Evolutionary conservation across 2,888 invertebrate species (phyloP).

Genomic region (Drosophila pegasa): DNA sequence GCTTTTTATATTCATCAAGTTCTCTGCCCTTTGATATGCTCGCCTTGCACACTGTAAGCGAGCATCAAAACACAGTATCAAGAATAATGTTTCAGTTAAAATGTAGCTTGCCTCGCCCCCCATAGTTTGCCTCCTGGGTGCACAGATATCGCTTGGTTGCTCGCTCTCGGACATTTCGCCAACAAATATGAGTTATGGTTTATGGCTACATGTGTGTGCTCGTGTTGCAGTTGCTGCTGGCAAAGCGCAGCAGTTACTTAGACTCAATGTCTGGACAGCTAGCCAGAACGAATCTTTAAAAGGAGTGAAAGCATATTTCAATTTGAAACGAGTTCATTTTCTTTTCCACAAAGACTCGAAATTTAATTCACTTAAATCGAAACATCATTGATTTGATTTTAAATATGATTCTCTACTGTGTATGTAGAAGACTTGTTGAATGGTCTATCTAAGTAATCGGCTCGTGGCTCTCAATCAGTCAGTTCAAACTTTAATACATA

Average conservation of each 20-base stretch:
- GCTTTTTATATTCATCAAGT: background rate
- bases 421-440: background rate
- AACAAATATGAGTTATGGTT: constrained; percentile 45
- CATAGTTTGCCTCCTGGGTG: constrained; percentile 50
- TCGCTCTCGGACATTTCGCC: constrained; percentile 22
- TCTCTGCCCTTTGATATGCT: background rate
- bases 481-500: too few relatives aligned
- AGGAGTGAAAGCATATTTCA: constrained; percentile 3
- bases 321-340: background rate
- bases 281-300: constrained; percentile 16
- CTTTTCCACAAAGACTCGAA: background rate
- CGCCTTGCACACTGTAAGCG: background rate
- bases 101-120: constrained; percentile 38
- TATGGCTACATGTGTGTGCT: background rate
- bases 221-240: constrained; percentile 22
- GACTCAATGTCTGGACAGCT: constrained; percentile 12
- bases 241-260: constrained; percentile 13
- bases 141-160: constrained; percentile 40
- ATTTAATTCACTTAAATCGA: background rate
- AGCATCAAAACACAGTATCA: constrained; percentile 23
- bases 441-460: background rate
- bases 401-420: background rate
- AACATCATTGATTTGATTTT: background rate
- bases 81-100: constrained; percentile 55
- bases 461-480: background rate